These are phyloP conservation scores for Octopus sinensis DNA, from an alignment of 1,140 invertebrate species.

Conservation along the genomic window DNA sequence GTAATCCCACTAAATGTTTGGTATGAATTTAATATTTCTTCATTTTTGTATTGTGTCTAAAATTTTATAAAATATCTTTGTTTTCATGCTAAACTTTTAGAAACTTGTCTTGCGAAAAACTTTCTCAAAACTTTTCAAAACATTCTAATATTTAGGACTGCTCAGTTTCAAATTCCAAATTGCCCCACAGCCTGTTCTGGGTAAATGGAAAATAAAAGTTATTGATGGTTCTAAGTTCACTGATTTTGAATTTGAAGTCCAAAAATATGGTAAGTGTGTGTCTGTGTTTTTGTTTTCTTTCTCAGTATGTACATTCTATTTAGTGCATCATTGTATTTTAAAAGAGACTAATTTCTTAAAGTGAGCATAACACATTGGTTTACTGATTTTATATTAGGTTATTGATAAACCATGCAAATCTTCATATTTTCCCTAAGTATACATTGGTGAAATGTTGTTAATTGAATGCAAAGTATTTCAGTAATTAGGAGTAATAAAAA, in stretches of 20 bases:
- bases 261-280: conserved; percentile 16
- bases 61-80: background rate
- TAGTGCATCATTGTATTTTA: too few species aligned
- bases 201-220: conserved; percentile 5
- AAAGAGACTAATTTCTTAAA: too few species aligned
- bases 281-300: too few species aligned
- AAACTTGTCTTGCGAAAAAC: background rate
- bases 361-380: too few species aligned
- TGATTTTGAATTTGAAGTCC: background rate
- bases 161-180: conserved; percentile 10
- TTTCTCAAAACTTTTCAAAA: background rate
- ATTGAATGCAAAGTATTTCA: too few species aligned
- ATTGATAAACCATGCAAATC: too few species aligned
- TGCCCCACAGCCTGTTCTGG: conserved; percentile 7
- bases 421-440: too few species aligned
- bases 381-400: too few species aligned
- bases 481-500: too few species aligned
- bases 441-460: too few species aligned
- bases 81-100: background rate
- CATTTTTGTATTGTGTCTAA: background rate
- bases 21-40: background rate
- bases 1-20: background rate
- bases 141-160: conserved; percentile 1
- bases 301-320: too few species aligned
- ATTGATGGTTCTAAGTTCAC: background rate